Base-by-base conservation (phyloP, 2,113 vertebrate species). In the Euleptes europaea region DNA sequence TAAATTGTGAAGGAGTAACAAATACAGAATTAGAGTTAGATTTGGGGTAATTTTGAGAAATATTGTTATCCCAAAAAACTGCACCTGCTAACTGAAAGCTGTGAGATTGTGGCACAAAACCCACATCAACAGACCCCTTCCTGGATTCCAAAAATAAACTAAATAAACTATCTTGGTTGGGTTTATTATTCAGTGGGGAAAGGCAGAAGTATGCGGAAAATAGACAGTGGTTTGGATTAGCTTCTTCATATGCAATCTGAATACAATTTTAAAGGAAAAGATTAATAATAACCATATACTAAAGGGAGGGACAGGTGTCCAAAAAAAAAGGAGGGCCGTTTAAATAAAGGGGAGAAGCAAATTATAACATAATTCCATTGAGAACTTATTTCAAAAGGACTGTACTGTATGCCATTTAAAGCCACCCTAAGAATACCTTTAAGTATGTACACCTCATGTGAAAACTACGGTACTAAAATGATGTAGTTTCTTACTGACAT, bases 401-500 rank as follows among this genome's bases (percentile, higher is more conserved):
- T 73, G 9, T 82, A 66, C 84, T 79, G 81, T 88, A 51, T 67
- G 79, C 73, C 84, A 80, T 71, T 93, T 71, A 92, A 95, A 94
- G 88, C 90, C 92, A 93, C 86, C 83, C 87, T 93, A 82, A 83
- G 75, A 86, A 84, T 78, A 84, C 82, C 93, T n/a, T 94, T 90
- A 89, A 86, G 87, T 88, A 91, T 92, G 83, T 93, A 95, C 92
- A 82, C 86, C 82, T 95, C 83, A 31, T 80, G 78, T 84, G 87
- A 93, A n/a, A 94, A 95, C 91, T 83, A 63, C n/a, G n/a, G n/a
- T n/a, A n/a, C 13, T 92, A 88, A 92, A 90, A 91, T 91, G 90
- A 90, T 78, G 85, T 85, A 88, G 77, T 80, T 90, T 92, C 88
- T 86, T 94, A 82, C 83, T 89, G 73, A 90, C 75, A 88, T 88